These are phyloP conservation scores for Cyphomyrmex costatus DNA, from an alignment of 1,140 invertebrate species.

Conservation along the genomic window DNA sequence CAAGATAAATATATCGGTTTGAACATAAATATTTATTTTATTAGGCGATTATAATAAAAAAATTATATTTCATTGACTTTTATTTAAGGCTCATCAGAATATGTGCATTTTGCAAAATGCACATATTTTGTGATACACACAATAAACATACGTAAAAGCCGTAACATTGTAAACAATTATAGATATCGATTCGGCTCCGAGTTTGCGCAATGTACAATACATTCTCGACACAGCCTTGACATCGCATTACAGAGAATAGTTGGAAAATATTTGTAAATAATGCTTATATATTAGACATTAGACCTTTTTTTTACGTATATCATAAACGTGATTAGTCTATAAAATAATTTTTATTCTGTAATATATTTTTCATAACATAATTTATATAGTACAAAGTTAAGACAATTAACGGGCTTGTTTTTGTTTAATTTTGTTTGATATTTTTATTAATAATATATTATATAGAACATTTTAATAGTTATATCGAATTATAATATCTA, in stretches of 20 bases:
- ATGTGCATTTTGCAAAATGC: neutral
- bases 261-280: slow-evolving; percentile 26
- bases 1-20: neutral
- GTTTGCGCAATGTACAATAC: neutral
- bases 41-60: neutral
- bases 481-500: neutral
- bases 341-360: slow-evolving; percentile 8
- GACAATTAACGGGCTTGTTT: neutral
- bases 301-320: slow-evolving; percentile 19
- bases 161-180: slow-evolving; percentile 29
- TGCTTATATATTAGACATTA: slow-evolving; percentile 27
- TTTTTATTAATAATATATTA: slow-evolving; percentile 13
- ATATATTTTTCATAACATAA: slow-evolving; percentile 25
- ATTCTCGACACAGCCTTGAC: neutral
- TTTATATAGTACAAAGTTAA: neutral
- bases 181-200: neutral
- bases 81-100: slow-evolving; percentile 40
- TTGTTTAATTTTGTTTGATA: slow-evolving; percentile 36
- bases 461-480: neutral
- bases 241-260: neutral
- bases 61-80: slow-evolving; percentile 34
- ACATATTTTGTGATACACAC: slow-evolving; percentile 10
- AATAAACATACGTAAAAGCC: slow-evolving; percentile 33
- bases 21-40: neutral
- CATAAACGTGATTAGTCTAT: neutral